A percentile compares a stretch with the other conserved stretches of the same genome.
Conservation (phyloP, 2,888 invertebrate genomes). For the Temnothorax ravouxi region DNA sequence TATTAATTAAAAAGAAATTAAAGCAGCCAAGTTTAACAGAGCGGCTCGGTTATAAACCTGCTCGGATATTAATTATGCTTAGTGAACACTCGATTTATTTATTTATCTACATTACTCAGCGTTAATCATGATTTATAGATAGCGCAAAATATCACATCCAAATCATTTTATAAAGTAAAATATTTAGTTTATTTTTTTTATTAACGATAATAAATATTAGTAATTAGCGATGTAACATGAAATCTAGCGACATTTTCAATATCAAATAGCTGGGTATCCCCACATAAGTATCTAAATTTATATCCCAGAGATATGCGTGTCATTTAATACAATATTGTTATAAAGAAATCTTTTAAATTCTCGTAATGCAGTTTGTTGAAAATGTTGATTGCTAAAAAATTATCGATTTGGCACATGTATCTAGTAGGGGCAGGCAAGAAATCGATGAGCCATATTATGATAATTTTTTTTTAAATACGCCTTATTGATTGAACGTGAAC, state of each 20-base stretch:
- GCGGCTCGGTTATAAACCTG: conserved; percentile 45
- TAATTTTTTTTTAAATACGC: neutral
- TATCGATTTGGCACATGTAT: neutral
- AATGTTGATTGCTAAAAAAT: neutral
- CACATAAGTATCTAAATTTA: conserved; percentile 25
- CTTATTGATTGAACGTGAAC: neutral
- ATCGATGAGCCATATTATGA: neutral
- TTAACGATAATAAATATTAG: conserved; percentile 4
- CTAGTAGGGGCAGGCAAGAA: neutral
- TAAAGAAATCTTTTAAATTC: neutral
- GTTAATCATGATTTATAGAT: conserved; percentile 29
- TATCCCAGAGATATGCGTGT: neutral
- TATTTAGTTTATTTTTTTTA: conserved; percentile 16
- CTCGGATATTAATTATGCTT: conserved; percentile 40
- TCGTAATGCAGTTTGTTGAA: neutral
- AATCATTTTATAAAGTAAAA: conserved; percentile 29
- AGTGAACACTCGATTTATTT: conserved; percentile 48
- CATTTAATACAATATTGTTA: neutral
- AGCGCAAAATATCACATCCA: neutral
- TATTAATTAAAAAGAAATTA: conserved; percentile 56
- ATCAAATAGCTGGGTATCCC: neutral
- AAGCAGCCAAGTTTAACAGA: conserved; percentile 44
- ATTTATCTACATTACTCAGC: conserved; percentile 32
- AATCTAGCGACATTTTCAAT: neutral
- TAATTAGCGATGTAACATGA: neutral